phyloP scores from a whole-genome alignment of 1,140 invertebrate genomes.

The Ostrea denselamellosa region DNA sequence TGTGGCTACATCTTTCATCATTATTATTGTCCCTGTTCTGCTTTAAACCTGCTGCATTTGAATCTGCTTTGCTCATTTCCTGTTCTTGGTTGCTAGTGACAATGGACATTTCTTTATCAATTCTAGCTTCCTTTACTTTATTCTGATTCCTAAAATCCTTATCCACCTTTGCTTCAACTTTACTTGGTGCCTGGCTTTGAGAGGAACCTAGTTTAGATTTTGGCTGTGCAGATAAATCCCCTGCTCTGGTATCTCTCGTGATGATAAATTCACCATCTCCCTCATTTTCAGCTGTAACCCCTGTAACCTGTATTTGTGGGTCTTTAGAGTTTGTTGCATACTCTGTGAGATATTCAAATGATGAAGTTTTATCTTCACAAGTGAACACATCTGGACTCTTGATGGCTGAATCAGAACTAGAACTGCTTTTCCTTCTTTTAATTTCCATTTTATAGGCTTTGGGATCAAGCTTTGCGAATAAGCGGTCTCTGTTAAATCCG shows the following conservation, averaged over 20 bases:
- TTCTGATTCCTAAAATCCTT: background rate
- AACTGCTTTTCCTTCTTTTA: constrained; percentile 5
- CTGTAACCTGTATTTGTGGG: background rate
- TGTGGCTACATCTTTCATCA: background rate
- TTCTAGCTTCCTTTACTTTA: background rate
- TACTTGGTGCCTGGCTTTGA: background rate
- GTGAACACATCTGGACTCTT: constrained; percentile 10
- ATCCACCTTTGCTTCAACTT: background rate
- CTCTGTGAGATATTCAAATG: background rate
- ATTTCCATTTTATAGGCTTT: background rate
- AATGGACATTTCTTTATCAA: background rate
- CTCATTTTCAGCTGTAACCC: background rate
- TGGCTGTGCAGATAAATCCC: background rate
- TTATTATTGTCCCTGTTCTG: background rate
- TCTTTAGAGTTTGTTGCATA: background rate
- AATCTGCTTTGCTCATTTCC: background rate
- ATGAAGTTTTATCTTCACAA: background rate
- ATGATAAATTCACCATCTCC: background rate
- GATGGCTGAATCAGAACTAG: background rate
- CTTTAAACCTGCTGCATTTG: background rate
- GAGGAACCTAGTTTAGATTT: background rate
- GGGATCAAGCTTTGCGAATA: constrained; percentile 1
- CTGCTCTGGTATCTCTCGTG: background rate
- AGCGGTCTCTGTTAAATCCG: background rate
- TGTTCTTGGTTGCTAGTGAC: background rate